phyloP scores from a whole-genome alignment of 2,888 invertebrate genomes.

The Chymomyza fuscimana region DNA sequence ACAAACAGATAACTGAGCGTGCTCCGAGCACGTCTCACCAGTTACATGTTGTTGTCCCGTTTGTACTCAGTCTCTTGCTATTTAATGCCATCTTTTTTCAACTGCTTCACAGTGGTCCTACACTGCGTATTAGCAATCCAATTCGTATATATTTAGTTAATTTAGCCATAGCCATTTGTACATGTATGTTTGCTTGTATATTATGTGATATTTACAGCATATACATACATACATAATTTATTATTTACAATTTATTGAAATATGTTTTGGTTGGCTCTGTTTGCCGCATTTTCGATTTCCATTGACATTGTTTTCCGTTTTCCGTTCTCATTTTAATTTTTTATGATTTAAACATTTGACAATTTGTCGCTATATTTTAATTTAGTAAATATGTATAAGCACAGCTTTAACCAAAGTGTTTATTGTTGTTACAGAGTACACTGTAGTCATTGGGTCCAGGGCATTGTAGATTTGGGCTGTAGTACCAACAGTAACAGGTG shows the following conservation, averaged over 20 bases:
- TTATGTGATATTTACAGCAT: not conserved
- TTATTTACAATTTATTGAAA: conserved; percentile 31
- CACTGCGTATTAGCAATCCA: conserved; percentile 1
- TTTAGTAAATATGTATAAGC: conserved; percentile 24
- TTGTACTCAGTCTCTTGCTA: not conserved
- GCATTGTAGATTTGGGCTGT: no score
- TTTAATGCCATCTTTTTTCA: not conserved
- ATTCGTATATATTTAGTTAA: conserved; percentile 7
- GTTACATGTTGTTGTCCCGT: conserved; percentile 1
- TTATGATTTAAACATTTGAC: conserved; percentile 35
- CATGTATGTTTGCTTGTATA: not conserved
- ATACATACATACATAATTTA: not conserved
- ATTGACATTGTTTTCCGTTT: conserved; percentile 12
- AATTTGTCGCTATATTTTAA: conserved; percentile 25
- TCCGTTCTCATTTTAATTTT: conserved; percentile 32
- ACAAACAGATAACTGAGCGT: not conserved
- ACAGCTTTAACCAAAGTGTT: no score
- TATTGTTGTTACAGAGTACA: no score
- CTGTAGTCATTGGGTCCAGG: no score
- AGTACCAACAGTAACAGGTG: no score
- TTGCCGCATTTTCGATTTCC: conserved; percentile 1
- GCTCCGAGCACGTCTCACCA: not conserved
- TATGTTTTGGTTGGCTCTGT: conserved; percentile 11
- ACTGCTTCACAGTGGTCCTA: not conserved
- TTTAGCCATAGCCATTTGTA: not conserved